Evolutionary conservation across 1,140 invertebrate genomes (phyloP).

Genomic region (Drosophila virilis): DNA sequence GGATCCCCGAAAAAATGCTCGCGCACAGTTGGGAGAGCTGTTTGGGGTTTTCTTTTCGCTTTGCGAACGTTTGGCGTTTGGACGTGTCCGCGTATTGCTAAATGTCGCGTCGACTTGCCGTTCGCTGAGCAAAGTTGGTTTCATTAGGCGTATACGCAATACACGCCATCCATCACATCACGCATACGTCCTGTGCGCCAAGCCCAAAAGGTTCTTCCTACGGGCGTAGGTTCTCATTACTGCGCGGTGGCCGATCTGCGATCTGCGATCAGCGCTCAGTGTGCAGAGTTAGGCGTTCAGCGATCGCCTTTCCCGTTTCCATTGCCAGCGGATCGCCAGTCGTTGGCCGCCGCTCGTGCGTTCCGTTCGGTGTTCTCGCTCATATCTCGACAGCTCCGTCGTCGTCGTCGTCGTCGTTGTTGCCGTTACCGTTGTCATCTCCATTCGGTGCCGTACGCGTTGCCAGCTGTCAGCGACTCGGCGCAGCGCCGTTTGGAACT

Average conservation of each 20-base stretch:
- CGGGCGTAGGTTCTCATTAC: constrained; percentile 47
- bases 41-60: constrained; percentile 69
- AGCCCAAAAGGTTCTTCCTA: constrained; percentile 9
- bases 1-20: constrained; percentile 57
- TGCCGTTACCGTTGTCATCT: constrained; percentile 27
- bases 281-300: not conserved
- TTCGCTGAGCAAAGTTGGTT: constrained; percentile 66
- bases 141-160: constrained; percentile 70
- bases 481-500: constrained; percentile 54
- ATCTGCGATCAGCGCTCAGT: not conserved
- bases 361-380: constrained; percentile 28
- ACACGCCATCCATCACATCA: constrained; percentile 20
- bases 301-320: constrained; percentile 26
- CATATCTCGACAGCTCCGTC: constrained; percentile 13
- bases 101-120: constrained; percentile 57
- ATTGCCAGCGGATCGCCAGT: constrained; percentile 14
- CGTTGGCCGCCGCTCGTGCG: constrained; percentile 31
- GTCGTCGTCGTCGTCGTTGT: constrained; percentile 22
- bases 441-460: constrained; percentile 31
- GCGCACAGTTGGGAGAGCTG: constrained; percentile 29
- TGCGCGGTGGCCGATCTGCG: constrained; percentile 36
- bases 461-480: constrained; percentile 59
- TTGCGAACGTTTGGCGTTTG: constrained; percentile 78
- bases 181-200: constrained; percentile 44
- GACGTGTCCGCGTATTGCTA: constrained; percentile 69